These are phyloP conservation scores for Drosophila paulistorum DNA, from an alignment of 1,140 invertebrate genomes.

Conservation along the genomic window DNA sequence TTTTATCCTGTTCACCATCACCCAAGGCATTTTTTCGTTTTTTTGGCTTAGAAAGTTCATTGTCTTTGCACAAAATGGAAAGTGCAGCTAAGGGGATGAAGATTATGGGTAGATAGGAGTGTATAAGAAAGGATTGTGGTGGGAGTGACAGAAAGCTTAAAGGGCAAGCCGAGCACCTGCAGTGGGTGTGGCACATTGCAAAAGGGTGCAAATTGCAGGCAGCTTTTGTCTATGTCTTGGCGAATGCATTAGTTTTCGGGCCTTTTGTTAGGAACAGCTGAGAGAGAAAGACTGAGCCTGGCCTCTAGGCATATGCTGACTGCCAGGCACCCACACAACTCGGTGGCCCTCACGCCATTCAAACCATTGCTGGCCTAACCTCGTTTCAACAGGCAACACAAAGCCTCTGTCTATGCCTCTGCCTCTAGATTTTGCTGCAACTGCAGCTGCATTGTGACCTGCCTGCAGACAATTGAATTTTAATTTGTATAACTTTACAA, in stretches of 20 bases:
- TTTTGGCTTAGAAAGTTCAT: constrained; percentile 56
- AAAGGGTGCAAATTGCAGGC: constrained; percentile 55
- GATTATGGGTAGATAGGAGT: background rate
- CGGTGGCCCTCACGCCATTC: no score
- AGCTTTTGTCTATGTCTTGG: constrained; percentile 36
- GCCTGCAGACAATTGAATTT: constrained; percentile 66
- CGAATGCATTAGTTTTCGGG: constrained; percentile 51
- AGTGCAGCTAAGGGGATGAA: constrained; percentile 30
- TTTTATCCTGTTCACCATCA: constrained; percentile 14
- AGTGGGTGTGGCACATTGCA: constrained; percentile 30
- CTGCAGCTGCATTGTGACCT: constrained; percentile 48
- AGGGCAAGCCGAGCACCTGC: constrained; percentile 21
- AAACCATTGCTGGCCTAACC: constrained; percentile 26
- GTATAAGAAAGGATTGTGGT: background rate
- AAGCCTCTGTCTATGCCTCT: constrained; percentile 6
- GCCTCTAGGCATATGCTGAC: constrained; percentile 47
- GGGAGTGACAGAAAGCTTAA: constrained; percentile 33
- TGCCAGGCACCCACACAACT: constrained; percentile 1
- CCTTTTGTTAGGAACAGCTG: constrained; percentile 11
- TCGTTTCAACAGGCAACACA: constrained; percentile 34
- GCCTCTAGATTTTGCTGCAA: background rate
- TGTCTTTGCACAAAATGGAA: constrained; percentile 57
- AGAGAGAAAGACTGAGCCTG: constrained; percentile 8
- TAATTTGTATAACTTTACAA: constrained; percentile 69
- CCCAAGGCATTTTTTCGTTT: constrained; percentile 12